Evolutionary conservation across 1,140 invertebrate species (phyloP).

Genomic region (Onthophagus taurus): DNA sequence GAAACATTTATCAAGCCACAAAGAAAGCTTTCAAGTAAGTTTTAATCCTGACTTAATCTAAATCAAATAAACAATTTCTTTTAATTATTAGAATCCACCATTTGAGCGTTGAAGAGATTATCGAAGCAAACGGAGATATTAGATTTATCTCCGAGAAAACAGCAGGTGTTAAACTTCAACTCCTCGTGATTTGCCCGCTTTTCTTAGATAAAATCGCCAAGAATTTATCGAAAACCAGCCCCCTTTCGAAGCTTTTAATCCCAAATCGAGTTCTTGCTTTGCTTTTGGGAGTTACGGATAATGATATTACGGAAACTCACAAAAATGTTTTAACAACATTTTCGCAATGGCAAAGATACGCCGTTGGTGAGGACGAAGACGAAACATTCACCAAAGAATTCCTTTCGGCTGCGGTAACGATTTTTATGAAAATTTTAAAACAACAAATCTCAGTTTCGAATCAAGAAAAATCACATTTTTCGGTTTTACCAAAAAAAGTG

Average conservation of each 20-base stretch:
- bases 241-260: constrained; percentile 52
- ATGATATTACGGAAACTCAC: constrained; percentile 50
- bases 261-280: constrained; percentile 65
- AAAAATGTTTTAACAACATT: constrained; percentile 55
- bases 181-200: constrained; percentile 67
- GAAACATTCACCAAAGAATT: constrained; percentile 72
- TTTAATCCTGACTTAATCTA: constrained; percentile 8
- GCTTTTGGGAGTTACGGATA: constrained; percentile 62
- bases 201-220: constrained; percentile 53
- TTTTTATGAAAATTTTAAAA: constrained; percentile 54
- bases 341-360: constrained; percentile 65
- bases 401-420: constrained; percentile 62
- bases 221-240: constrained; percentile 41
- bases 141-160: constrained; percentile 49
- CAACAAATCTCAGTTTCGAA: constrained; percentile 43
- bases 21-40: constrained; percentile 34
- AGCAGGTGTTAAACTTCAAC: constrained; percentile 57
- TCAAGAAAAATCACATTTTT: constrained; percentile 57
- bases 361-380: constrained; percentile 65
- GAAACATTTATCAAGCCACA: constrained; percentile 52
- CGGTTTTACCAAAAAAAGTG: constrained; percentile 69
- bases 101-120: constrained; percentile 60
- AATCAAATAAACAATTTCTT: constrained; percentile 1
- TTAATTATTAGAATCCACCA: constrained; percentile 51
- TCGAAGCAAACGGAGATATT: constrained; percentile 41